Evolutionary conservation across 2,888 invertebrate species (phyloP).

Genomic region (Carabus problematicus): DNA sequence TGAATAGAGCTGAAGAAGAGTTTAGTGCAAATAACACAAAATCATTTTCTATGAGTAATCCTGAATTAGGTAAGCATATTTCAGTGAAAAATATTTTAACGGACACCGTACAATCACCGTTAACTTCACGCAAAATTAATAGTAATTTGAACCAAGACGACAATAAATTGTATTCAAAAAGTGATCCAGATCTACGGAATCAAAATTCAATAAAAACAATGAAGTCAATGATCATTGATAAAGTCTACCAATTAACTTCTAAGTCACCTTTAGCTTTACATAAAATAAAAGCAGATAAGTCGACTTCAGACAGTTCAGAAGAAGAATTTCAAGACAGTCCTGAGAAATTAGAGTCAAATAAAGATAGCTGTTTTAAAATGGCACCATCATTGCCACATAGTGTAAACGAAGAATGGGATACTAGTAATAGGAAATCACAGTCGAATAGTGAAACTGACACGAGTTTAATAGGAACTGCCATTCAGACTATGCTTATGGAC

Average conservation of each 20-base stretch:
- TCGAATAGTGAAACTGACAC: too few species aligned
- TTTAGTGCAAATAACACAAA: neutral
- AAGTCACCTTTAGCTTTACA: too few species aligned
- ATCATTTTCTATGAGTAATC: constrained; percentile 5
- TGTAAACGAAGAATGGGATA: too few species aligned
- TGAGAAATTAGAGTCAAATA: too few species aligned
- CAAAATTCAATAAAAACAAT: constrained; percentile 32
- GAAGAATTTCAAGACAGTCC: too few species aligned
- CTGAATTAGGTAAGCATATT: neutral
- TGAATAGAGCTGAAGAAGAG: constrained; percentile 4
- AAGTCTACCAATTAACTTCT: too few species aligned
- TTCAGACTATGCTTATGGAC: constrained; percentile 56
- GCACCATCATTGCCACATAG: too few species aligned
- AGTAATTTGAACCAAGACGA: constrained; percentile 1
- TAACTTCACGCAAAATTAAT: constrained; percentile 5
- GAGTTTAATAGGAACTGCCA: constrained; percentile 54
- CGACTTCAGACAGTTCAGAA: too few species aligned
- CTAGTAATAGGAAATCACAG: too few species aligned
- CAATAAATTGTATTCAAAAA: neutral
- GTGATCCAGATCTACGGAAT: constrained; percentile 45
- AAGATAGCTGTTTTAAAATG: too few species aligned
- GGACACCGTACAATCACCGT: constrained; percentile 21
- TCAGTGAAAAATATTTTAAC: neutral
- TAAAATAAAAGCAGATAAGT: too few species aligned
- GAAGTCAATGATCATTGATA: too few species aligned